Conservation (phyloP, 2,888 invertebrate species). For the Oithona nana region DNA sequence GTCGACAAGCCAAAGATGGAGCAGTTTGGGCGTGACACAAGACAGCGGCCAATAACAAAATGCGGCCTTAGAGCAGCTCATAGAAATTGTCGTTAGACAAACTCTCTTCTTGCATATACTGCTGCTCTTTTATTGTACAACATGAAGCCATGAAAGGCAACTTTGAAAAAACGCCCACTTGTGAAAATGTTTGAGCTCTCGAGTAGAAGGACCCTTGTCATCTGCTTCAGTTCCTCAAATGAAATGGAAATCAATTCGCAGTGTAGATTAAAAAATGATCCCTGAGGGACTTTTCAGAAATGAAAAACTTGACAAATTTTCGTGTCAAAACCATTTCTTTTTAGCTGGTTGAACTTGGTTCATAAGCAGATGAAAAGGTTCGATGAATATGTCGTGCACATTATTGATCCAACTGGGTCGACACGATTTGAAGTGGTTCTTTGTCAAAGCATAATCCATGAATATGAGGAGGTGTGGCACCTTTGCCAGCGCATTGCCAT, state of each 20-base stretch:
- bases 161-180: background rate
- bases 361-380: too few species aligned
- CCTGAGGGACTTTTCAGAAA: too few species aligned
- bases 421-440: background rate
- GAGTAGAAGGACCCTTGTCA: background rate
- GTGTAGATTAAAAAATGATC: too few species aligned
- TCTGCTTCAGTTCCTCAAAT: too few species aligned
- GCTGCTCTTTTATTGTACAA: background rate
- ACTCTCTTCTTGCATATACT: too few species aligned
- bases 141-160: background rate
- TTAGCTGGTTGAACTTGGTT: too few species aligned
- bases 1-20: background rate
- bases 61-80: too few species aligned
- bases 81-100: background rate
- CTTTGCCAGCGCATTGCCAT: too few species aligned
- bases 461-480: background rate
- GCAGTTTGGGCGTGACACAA: background rate
- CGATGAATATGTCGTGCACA: background rate
- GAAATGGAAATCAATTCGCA: too few species aligned
- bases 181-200: background rate
- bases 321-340: too few species aligned
- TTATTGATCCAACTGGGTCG: background rate
- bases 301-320: too few species aligned
- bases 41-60: too few species aligned
- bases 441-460: background rate